Evolutionary conservation across 1,140 invertebrate genomes (phyloP).

Genomic region (Branchinecta lynchi): DNA sequence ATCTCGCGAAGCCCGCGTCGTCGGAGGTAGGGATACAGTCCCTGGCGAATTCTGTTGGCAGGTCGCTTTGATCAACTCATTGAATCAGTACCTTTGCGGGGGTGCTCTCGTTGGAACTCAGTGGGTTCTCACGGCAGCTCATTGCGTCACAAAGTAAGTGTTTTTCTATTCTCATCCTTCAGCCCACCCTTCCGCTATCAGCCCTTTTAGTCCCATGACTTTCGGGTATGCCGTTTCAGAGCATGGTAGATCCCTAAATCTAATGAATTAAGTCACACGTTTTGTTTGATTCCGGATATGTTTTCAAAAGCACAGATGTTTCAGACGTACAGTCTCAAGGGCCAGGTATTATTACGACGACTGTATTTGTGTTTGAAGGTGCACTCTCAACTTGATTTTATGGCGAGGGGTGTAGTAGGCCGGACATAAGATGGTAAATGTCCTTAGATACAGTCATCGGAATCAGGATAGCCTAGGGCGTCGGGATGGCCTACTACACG

Average conservation of each 20-base stretch:
- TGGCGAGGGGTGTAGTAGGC: too few relatives aligned
- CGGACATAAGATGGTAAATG: too few relatives aligned
- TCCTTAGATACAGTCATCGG: too few relatives aligned
- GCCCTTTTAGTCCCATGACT: not conserved
- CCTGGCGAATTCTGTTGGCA: constrained; percentile 92
- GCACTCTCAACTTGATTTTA: too few relatives aligned
- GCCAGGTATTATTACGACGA: too few relatives aligned
- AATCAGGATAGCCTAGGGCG: too few relatives aligned
- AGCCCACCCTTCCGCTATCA: not conserved
- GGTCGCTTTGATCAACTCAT: constrained; percentile 77
- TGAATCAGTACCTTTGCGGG: constrained; percentile 89
- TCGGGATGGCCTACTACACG: too few relatives aligned
- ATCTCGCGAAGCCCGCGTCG: constrained; percentile 43
- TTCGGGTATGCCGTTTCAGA: too few relatives aligned
- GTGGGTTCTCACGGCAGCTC: constrained; percentile 87
- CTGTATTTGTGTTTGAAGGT: too few relatives aligned
- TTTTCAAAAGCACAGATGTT: not conserved
- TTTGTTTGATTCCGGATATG: not conserved
- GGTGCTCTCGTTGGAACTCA: constrained; percentile 83
- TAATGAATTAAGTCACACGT: too few relatives aligned
- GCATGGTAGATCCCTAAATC: too few relatives aligned
- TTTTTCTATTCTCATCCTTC: not conserved
- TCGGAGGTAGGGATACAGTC: constrained; percentile 75
- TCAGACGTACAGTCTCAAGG: too few relatives aligned
- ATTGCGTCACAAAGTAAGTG: constrained; percentile 84